Evolutionary conservation across 2,797 vertebrate genomes (phyloP), one percentile per base, ranked within the genome.

Genomic region (Allobates femoralis): DNA sequence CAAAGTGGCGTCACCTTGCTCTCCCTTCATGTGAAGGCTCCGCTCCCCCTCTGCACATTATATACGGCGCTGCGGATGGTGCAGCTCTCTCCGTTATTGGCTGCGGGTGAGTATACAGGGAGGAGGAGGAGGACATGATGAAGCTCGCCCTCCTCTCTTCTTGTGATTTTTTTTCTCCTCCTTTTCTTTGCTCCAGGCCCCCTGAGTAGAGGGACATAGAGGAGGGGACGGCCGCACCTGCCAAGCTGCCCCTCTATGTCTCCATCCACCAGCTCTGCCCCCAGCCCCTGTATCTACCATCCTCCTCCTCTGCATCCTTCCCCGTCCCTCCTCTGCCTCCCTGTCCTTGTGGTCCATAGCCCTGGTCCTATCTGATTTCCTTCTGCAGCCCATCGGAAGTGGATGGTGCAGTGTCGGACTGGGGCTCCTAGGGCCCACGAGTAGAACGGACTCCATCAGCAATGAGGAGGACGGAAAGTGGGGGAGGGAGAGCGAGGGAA

Each of bases 121-220:
- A 30, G 56, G 84, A 53, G 32, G 74, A 50, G 81, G 81, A 74
- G 67, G 64, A 30, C 26, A 71, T 66, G 71, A 66, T 66, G 79
- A 26, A 41, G 64, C 56, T 73, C 56, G 53, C 86, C 81, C 81
- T 84, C 86, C 86, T 87, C 86, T 87, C 71, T 87, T 71, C 86
- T 87, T 84, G 37, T 30, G 62, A 78, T 73, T 73, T 87, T 81
- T 34, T 69, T 85, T 82, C 74, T 83, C 64, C 58, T 69, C 66
- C 76, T 73, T 87, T 87, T 84, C 82, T 84, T 73, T 87, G 81
- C 86, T 64, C 51, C 74, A 81, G 86, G 77, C 83, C 87, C 87
- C 87, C 83, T 82, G 74, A 82, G 87, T 53, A 78, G 84, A 82
- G 66, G 66, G 79, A 84, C 76, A 74, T 37, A 79, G 75, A 87